Evolutionary conservation across 2,797 vertebrate genomes (phyloP).

Genomic region (Pteronotus mesoamericanus): DNA sequence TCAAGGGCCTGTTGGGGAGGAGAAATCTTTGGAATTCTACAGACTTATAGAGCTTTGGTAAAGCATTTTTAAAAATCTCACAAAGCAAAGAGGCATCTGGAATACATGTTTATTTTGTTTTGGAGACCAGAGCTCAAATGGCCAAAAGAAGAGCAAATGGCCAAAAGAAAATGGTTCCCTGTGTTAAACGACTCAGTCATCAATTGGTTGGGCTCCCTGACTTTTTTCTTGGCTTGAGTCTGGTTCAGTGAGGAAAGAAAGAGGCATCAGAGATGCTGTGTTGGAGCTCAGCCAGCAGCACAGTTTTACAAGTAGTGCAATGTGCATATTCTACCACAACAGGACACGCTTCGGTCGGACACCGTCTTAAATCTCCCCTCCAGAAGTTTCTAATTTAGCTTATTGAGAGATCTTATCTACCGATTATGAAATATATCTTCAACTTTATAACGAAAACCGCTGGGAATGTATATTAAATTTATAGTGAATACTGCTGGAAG

Average conservation of each 20-base stretch:
- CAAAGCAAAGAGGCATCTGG: not conserved
- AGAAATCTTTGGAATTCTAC: not conserved
- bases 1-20: not conserved
- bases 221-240: not conserved
- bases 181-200: not conserved
- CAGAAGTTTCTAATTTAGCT: conserved; percentile 25
- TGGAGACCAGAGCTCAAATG: not conserved
- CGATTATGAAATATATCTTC: not conserved
- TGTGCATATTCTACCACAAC: not conserved
- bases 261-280: not conserved
- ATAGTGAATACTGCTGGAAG: not conserved
- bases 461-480: not conserved
- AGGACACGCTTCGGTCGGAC: not conserved
- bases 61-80: not conserved
- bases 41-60: not conserved
- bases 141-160: not conserved
- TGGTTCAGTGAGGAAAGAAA: not conserved
- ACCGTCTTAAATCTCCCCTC: not conserved
- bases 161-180: not conserved
- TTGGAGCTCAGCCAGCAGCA: not conserved
- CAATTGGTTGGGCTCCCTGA: not conserved
- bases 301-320: not conserved
- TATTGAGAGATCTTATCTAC: not conserved
- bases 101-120: conserved; percentile 35
- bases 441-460: not conserved